phyloP scores from a whole-genome alignment of 2,797 vertebrate genomes.

The Chanos chanos region DNA sequence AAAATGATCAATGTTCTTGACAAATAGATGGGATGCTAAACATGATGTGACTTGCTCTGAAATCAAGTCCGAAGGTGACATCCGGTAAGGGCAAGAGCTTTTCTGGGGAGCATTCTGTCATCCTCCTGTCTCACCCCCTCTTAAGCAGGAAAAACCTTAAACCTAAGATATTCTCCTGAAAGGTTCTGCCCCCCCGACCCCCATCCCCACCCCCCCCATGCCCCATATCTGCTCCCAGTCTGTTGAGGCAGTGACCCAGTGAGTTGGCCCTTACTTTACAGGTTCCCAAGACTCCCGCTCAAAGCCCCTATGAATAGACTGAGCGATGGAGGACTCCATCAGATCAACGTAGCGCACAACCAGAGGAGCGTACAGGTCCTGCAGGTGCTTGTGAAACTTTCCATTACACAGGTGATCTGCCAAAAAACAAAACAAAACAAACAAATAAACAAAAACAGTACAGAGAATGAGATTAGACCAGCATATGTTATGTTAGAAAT shows the following conservation, averaged over 20 bases:
- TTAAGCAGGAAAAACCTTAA: background rate
- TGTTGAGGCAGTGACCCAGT: slow-evolving; percentile 35
- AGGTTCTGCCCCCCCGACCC: slow-evolving; percentile 24
- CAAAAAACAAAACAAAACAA: slow-evolving; percentile 60
- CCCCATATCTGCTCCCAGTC: no score
- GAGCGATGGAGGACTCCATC: slow-evolving; percentile 99
- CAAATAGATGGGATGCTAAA: background rate
- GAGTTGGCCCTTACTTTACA: slow-evolving; percentile 95
- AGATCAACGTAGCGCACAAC: slow-evolving; percentile 99
- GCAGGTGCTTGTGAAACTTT: slow-evolving; percentile 99
- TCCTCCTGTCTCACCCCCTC: no score
- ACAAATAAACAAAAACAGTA: no score
- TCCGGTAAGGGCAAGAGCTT: background rate
- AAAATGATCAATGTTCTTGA: no score
- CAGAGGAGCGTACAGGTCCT: slow-evolving; percentile 98
- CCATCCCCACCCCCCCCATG: no score
- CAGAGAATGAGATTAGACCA: background rate
- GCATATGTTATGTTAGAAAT: background rate
- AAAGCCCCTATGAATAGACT: slow-evolving; percentile 99
- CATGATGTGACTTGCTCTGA: background rate
- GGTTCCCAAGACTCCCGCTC: slow-evolving; percentile 99
- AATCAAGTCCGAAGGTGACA: background rate
- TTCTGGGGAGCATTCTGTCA: background rate
- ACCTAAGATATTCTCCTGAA: slow-evolving; percentile 18
- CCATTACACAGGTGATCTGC: slow-evolving; percentile 99